These are phyloP conservation scores for Stigmatopora nigra DNA, from an alignment of 2,113 vertebrate genomes.

Conservation along the genomic window DNA sequence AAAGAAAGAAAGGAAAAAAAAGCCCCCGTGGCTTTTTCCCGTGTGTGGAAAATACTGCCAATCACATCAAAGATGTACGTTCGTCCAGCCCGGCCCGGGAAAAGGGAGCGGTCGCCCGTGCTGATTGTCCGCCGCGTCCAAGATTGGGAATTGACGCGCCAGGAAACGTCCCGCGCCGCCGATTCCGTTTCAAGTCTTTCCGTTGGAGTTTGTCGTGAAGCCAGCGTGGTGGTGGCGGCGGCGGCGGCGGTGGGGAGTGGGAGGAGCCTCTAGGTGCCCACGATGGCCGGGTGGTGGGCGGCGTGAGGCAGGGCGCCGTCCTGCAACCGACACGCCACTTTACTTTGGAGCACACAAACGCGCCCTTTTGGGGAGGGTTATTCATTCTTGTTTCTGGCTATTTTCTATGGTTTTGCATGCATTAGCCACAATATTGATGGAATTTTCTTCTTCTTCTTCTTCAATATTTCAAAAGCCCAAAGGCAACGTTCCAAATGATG, in stretches of 20 bases:
- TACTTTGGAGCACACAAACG: background rate
- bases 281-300: constrained; percentile 86
- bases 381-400: no score
- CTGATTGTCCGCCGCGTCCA: background rate
- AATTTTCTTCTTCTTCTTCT: no score
- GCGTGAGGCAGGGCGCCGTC: constrained; percentile 83
- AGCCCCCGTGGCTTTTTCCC: background rate
- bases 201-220: background rate
- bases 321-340: background rate
- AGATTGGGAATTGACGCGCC: background rate
- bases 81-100: background rate
- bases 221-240: constrained; percentile 23
- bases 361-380: no score
- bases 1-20: no score
- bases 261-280: constrained; percentile 79
- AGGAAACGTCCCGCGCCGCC: background rate
- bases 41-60: background rate
- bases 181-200: background rate
- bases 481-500: no score
- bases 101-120: background rate
- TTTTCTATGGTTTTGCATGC: no score
- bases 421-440: no score
- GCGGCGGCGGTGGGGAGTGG: constrained; percentile 1
- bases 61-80: background rate
- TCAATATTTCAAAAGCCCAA: no score